phyloP scores from a whole-genome alignment of 2,797 vertebrate species.

The Scolopax rusticola region DNA sequence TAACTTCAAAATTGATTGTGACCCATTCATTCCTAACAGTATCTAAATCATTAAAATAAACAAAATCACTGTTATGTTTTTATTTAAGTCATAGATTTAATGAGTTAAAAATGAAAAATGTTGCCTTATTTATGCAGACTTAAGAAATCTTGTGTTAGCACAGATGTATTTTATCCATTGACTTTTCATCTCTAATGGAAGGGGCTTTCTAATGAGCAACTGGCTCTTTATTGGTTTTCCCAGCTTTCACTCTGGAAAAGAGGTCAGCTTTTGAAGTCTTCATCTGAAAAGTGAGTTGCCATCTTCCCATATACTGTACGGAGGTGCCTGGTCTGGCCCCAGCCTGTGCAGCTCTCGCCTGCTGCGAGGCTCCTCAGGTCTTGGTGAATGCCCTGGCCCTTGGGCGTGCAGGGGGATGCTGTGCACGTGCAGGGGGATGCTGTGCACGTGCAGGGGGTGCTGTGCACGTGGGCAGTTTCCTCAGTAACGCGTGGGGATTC shows the following conservation, averaged over 20 bases:
- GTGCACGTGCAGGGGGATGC: neutral
- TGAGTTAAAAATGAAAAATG: neutral
- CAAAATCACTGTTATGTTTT: neutral
- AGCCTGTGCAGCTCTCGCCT: neutral
- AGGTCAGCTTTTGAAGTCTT: neutral
- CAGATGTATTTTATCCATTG: neutral
- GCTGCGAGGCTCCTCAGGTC: fast-evolving
- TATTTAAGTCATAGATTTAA: neutral
- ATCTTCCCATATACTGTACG: fast-evolving
- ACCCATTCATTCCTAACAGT: neutral
- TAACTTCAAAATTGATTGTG: constrained; percentile 25
- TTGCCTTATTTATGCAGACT: neutral
- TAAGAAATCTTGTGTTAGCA: neutral
- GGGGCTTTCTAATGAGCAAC: neutral
- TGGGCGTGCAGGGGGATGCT: neutral
- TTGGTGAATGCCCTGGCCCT: fast-evolving
- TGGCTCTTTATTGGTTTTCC: neutral
- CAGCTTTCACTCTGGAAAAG: neutral
- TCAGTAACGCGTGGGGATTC: neutral
- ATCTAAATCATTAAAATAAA: neutral
- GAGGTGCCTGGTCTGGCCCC: neutral
- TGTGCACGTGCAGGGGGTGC: neutral
- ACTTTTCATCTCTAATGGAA: neutral
- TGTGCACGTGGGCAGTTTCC: fast-evolving
- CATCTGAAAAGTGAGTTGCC: neutral